A percentile compares a stretch with the other conserved stretches of the same genome.
Conservation (phyloP, 2,888 invertebrate genomes). For the Arrhopalites spinosus region DNA sequence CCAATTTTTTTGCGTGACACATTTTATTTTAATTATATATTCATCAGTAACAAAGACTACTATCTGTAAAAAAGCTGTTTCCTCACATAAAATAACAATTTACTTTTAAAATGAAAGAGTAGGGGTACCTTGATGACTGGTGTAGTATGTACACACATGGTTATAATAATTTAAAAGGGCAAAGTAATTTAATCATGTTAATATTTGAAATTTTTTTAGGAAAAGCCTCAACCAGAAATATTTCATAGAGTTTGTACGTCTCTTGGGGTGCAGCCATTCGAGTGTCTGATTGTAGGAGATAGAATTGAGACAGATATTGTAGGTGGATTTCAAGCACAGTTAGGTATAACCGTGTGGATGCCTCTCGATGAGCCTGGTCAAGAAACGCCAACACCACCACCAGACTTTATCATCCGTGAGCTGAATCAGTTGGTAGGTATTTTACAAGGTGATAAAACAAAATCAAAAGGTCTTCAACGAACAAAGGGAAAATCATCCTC, state of each 20-base stretch:
- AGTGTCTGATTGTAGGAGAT: slow-evolving; percentile 86
- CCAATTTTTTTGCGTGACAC: no score
- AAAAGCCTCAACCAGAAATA: slow-evolving; percentile 81
- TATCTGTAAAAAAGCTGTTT: no score
- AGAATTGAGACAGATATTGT: slow-evolving; percentile 85
- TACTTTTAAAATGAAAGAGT: no score
- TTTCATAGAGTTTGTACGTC: slow-evolving; percentile 74
- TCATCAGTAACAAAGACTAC: no score
- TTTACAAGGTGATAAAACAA: slow-evolving; percentile 51
- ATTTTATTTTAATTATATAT: no score
- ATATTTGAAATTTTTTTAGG: slow-evolving; percentile 64
- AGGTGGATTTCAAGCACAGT: slow-evolving; percentile 76
- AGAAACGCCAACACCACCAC: slow-evolving; percentile 60
- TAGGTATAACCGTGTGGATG: slow-evolving; percentile 81
- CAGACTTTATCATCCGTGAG: slow-evolving; percentile 53
- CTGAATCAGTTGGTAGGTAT: slow-evolving; percentile 51
- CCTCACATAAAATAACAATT: no score
- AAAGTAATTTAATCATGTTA: no score
- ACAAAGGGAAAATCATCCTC: slow-evolving; percentile 42
- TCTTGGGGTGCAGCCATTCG: slow-evolving; percentile 73
- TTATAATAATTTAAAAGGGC: no score
- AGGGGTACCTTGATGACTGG: no score
- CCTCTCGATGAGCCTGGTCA: slow-evolving; percentile 64
- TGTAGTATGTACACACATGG: no score
- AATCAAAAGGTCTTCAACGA: slow-evolving; percentile 48